Evolutionary conservation across 2,888 invertebrate species (phyloP), one percentile per base, ranked within the genome.

Genomic region (Steinernema scapterisci): DNA sequence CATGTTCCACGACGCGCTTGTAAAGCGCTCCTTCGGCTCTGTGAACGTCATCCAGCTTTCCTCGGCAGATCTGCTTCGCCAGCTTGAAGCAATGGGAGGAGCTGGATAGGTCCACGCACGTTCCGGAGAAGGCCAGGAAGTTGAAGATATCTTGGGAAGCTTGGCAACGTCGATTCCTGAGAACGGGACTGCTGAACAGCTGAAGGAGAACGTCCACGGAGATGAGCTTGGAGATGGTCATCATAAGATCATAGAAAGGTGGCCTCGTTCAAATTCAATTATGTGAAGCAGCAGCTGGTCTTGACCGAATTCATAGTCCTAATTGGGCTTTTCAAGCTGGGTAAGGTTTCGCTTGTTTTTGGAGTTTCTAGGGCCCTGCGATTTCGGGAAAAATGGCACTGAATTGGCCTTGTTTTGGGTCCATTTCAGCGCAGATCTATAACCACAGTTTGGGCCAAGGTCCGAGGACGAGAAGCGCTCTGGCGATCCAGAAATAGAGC

Each of bases 291-390:
- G 63, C 90, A 89, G 23, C 86, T 90, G 71, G 88, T 90, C 71
- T 88, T 90, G 78, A 88, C 89, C 1, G 76, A 88, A 16, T 90
- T 90, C 78, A 88, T 90, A 70, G 86, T 90, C 13, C 83, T 90
- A 31, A 89, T 90, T 25, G 90, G 89, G 23, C 82, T 90, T 44
- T 89, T 89, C 82, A 90, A 90, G 86, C 88, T 90, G 71, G 89
- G 90, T 90, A 82, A 87, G 88, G 21, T 7, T 25, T 16, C 74
- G n/a, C n/a, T n/a, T n/a, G n/a, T n/a, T n/a, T n/a, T n/a, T n/a
- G n/a, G n/a, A n/a, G n/a, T n/a, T 38, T 38, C 9, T 38, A 38
- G 38, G 9, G 38, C n/a, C n/a, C n/a, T 38, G 38, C 38, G 38
- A 6, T 38, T 38, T 38, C n/a, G n/a, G n/a, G n/a, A n/a, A n/a